Conservation (phyloP, 2,797 vertebrate species). For the Poecilia picta region DNA sequence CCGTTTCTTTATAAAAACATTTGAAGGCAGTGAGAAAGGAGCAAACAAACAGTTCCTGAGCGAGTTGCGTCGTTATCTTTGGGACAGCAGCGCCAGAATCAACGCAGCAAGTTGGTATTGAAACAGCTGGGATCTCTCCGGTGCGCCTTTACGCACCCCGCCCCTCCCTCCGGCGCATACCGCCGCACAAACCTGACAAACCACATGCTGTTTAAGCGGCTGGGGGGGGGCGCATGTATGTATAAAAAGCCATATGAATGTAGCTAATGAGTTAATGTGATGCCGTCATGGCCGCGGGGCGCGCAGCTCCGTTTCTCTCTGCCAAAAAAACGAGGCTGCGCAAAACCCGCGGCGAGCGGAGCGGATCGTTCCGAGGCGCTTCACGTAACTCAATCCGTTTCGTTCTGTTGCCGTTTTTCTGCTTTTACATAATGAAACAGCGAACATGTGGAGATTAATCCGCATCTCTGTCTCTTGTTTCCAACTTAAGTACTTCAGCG, state of each 20-base stretch:
- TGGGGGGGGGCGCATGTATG: not conserved
- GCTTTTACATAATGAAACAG: not conserved
- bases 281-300: slow-evolving; percentile 34
- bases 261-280: slow-evolving; percentile 43
- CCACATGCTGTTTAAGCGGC: slow-evolving; percentile 19
- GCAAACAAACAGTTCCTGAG: not conserved
- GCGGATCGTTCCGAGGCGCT: not conserved
- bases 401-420: slow-evolving; percentile 19
- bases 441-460: too few relatives aligned
- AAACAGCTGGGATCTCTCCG: not conserved
- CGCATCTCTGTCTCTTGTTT: too few relatives aligned
- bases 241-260: slow-evolving; percentile 16
- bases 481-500: slow-evolving; percentile 9
- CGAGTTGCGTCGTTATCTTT: not conserved
- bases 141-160: slow-evolving; percentile 46
- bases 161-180: not conserved
- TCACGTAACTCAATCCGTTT: slow-evolving; percentile 1
- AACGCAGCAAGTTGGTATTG: not conserved
- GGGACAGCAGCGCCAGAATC: too few relatives aligned
- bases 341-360: too few relatives aligned
- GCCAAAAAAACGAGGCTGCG: slow-evolving; percentile 23
- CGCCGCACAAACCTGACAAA: slow-evolving; percentile 17
- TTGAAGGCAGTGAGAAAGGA: not conserved
- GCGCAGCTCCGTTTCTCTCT: slow-evolving; percentile 17
- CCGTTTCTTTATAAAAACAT: not conserved